phyloP scores from a whole-genome alignment of 2,888 invertebrate genomes.

The Clistopyga incitator region DNA sequence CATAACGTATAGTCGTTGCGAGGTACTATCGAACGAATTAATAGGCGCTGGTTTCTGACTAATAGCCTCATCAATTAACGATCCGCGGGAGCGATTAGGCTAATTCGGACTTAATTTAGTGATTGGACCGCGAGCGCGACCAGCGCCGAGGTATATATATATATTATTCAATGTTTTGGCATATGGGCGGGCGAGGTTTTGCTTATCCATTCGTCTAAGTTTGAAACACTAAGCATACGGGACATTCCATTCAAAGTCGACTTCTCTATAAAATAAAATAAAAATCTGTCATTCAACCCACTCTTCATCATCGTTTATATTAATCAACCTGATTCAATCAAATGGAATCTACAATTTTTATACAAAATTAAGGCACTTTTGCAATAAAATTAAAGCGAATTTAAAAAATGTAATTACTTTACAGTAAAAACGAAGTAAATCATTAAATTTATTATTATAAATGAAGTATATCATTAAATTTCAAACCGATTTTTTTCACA shows the following conservation, averaged over 20 bases:
- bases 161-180: constrained; percentile 5
- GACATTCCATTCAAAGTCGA: background rate
- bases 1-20: constrained; percentile 78
- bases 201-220: background rate
- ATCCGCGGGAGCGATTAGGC: constrained; percentile 79
- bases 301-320: too few relatives aligned
- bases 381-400: too few relatives aligned
- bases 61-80: constrained; percentile 81
- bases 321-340: too few relatives aligned
- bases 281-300: too few relatives aligned
- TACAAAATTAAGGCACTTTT: too few relatives aligned
- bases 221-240: background rate
- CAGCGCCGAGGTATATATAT: background rate
- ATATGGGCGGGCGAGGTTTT: background rate
- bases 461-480: too few relatives aligned
- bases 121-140: constrained; percentile 68
- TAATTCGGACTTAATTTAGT: constrained; percentile 81
- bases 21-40: constrained; percentile 78
- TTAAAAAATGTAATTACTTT: too few relatives aligned
- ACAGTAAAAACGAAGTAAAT: too few relatives aligned
- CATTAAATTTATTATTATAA: too few relatives aligned
- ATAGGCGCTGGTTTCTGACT: constrained; percentile 78
- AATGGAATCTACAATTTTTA: too few relatives aligned
- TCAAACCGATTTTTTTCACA: too few relatives aligned
- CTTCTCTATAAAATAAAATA: background rate